Conservation (phyloP, 2,888 invertebrate species). For the Tetragnatha montana region DNA sequence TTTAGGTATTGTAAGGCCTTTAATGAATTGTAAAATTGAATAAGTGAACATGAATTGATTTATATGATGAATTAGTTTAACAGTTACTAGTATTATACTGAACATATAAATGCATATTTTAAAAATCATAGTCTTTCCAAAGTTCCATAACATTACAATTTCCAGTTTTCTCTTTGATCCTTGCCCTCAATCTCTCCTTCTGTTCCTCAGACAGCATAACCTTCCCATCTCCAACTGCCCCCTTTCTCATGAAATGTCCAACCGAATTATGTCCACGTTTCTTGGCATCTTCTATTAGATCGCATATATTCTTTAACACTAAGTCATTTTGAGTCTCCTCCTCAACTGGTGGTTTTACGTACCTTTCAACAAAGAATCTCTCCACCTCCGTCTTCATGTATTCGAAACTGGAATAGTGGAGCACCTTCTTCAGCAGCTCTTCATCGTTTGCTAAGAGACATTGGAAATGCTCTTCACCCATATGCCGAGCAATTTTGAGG, state of each 20-base stretch:
- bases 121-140: too few species aligned
- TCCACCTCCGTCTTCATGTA: constrained; percentile 55
- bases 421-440: constrained; percentile 26
- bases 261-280: constrained; percentile 10
- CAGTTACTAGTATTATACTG: too few species aligned
- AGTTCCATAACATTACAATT: too few species aligned
- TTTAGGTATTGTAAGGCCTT: too few species aligned
- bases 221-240: constrained; percentile 77
- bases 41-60: too few species aligned
- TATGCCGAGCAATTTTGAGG: constrained; percentile 71
- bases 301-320: constrained; percentile 19
- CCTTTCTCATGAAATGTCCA: constrained; percentile 73
- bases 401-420: constrained; percentile 51
- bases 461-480: constrained; percentile 53
- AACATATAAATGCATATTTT: too few species aligned
- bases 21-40: too few species aligned
- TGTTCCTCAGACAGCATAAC: constrained; percentile 39
- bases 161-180: too few species aligned
- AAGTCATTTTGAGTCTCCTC: constrained; percentile 15
- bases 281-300: not conserved
- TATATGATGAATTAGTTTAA: too few species aligned
- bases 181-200: constrained; percentile 9
- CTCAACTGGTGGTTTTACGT: not conserved
- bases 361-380: not conserved
- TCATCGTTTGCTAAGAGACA: constrained; percentile 17